These are phyloP conservation scores for Lordiphosa collinella DNA, from an alignment of 1,140 invertebrate genomes.

Conservation along the genomic window DNA sequence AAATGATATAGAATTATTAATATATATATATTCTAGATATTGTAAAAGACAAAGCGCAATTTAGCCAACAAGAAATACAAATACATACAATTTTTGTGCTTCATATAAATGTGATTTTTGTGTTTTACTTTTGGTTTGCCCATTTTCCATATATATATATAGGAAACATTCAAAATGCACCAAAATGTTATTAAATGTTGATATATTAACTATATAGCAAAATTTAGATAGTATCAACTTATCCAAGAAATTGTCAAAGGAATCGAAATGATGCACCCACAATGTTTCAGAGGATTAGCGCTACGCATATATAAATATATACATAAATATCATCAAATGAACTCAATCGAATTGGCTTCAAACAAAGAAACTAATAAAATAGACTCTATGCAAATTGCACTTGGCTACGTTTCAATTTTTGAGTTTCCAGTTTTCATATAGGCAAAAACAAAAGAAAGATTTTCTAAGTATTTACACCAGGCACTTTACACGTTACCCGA, in stretches of 20 bases:
- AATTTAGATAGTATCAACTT: conserved; percentile 19
- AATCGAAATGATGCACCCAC: too few relatives aligned
- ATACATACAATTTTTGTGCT: conserved; percentile 25
- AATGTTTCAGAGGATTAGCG: not conserved
- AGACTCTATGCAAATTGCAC: conserved; percentile 26
- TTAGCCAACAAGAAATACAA: conserved; percentile 23
- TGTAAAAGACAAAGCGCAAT: conserved; percentile 36
- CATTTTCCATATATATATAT: conserved; percentile 7
- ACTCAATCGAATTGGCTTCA: not conserved
- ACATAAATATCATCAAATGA: conserved; percentile 5
- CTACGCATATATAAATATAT: not conserved
- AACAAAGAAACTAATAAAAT: conserved; percentile 9
- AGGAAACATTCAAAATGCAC: conserved; percentile 12
- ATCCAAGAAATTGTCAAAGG: conserved; percentile 4
- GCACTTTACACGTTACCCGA: conserved; percentile 25
- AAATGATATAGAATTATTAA: conserved; percentile 18
- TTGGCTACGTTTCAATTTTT: conserved; percentile 11
- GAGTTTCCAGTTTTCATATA: conserved; percentile 2
- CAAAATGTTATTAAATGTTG: conserved; percentile 33
- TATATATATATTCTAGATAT: conserved; percentile 28
- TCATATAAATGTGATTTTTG: conserved; percentile 22
- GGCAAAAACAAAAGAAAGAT: conserved; percentile 2
- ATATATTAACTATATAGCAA: conserved; percentile 1
- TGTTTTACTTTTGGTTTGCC: conserved; percentile 26
- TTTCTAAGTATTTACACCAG: conserved; percentile 44